Conservation (phyloP, 2,113 vertebrate genomes). For the Porphyrio hochstetteri region DNA sequence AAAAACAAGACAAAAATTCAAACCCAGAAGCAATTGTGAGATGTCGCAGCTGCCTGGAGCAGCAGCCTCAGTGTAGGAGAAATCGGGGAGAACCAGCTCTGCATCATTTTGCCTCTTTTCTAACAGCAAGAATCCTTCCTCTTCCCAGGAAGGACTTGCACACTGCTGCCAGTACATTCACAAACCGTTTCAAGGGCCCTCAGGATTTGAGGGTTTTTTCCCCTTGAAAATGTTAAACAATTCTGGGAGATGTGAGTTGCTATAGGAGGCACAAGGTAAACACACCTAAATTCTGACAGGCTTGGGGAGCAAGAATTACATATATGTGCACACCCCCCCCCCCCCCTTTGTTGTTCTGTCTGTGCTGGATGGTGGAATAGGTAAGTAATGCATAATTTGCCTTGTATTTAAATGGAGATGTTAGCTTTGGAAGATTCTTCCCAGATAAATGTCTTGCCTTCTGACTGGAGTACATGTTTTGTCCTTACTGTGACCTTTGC, state of each 20-base stretch:
- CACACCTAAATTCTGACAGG: not conserved
- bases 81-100: not conserved
- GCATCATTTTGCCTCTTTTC: not conserved
- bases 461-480: not conserved
- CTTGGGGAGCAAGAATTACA: not conserved
- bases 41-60: not conserved
- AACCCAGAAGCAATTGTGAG: not conserved
- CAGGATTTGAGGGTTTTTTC: not conserved
- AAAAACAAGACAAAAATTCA: not conserved
- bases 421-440: not conserved
- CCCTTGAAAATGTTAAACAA: not conserved
- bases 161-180: not conserved
- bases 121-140: not conserved
- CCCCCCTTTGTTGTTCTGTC: not conserved
- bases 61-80: not conserved
- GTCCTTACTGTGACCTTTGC: not conserved
- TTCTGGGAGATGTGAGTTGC: not conserved
- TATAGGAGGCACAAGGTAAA: not conserved
- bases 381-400: not conserved
- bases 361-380: not conserved
- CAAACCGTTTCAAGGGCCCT: not conserved
- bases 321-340: too few relatives aligned
- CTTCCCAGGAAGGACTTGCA: not conserved
- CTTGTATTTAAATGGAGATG: not conserved
- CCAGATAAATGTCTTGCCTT: not conserved